Conservation (phyloP, 2,888 invertebrate species). For the Cabera pusaria region DNA sequence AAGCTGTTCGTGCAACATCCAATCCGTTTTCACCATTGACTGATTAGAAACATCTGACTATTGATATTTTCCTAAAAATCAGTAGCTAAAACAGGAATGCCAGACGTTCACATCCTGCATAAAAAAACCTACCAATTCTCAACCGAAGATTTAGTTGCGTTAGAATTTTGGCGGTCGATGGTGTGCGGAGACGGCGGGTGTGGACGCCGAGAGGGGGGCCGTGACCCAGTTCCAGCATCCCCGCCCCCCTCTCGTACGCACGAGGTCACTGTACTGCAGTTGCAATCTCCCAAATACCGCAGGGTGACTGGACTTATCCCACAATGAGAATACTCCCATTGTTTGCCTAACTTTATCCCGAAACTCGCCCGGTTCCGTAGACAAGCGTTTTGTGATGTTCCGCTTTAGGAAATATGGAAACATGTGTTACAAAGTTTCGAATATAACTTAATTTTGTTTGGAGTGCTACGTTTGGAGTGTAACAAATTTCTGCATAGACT, state of each 20-base stretch:
- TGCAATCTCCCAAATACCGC: slow-evolving; percentile 73
- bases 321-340: slow-evolving; percentile 29
- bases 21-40: too few species aligned
- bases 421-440: slow-evolving; percentile 16
- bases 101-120: too few species aligned
- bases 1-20: too few species aligned
- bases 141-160: slow-evolving; percentile 30
- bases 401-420: slow-evolving; percentile 11
- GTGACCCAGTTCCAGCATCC: slow-evolving; percentile 58
- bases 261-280: slow-evolving; percentile 82
- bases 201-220: slow-evolving; percentile 49
- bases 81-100: too few species aligned
- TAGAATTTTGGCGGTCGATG: slow-evolving; percentile 77
- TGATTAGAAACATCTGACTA: too few species aligned
- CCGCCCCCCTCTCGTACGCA: slow-evolving; percentile 69
- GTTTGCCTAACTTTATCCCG: slow-evolving; percentile 26
- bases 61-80: too few species aligned
- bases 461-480: slow-evolving; percentile 2
- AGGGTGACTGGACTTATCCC: slow-evolving; percentile 65
- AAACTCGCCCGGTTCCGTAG: slow-evolving; percentile 18
- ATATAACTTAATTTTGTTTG: slow-evolving; percentile 15
- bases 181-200: slow-evolving; percentile 46
- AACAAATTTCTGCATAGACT: too few species aligned
- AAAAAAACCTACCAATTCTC: slow-evolving; percentile 22
- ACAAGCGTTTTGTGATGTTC: slow-evolving; percentile 14